Base-by-base conservation (phyloP, 2,888 invertebrate species). In the Lycia hirtaria region DNA sequence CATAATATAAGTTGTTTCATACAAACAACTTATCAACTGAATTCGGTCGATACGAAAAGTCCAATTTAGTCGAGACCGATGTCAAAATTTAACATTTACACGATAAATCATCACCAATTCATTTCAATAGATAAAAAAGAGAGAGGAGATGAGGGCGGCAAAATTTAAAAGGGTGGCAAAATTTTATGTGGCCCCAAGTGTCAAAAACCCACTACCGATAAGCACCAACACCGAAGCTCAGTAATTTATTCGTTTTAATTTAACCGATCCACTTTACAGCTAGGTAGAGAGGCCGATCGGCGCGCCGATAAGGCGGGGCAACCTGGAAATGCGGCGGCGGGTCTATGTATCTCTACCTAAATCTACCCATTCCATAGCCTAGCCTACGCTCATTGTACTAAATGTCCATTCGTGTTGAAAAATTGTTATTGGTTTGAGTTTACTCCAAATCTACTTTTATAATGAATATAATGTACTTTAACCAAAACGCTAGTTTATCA, bases 271-370 rank as follows among this genome's bases (percentile, higher is more conserved):
- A 28, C 15, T 17, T 26, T 41, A 28, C 26, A 17, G 12, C 15
- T 15, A 26, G 12, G 7, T 38, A 7, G 2, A 24, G 4, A 17
- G 41, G 41, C 41, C 41, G 41, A 41, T 41, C 17, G 41, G 10
- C 30, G 44, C 17, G 41, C 15, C 30, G 44, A 44, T 45, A 32
- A 45, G 12, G 19, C 4, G 20, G 33, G 12, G 19, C 4, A 33
- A 30, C 72, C 73, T 71, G 68, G 60, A 62, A 60, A 59, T 51
- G 43, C 20, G 33, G 54, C 58, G 56, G 20, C 47, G 30, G 12
- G 32, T 9, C 15, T 3, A 4, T 5, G 2, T 72, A 77, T 71
- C 70, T 54, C 58, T 37, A 65, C 65, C 67, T 67, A 65, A 57
- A 74, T 64, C 75, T 55, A 33, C 41, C 14, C 7, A 30, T 58